Percentiles rank a stretch among this genome's conserved stretches.
Evolutionary conservation across 2,113 vertebrate species (phyloP).

Genomic region (Sylvietta virens): DNA sequence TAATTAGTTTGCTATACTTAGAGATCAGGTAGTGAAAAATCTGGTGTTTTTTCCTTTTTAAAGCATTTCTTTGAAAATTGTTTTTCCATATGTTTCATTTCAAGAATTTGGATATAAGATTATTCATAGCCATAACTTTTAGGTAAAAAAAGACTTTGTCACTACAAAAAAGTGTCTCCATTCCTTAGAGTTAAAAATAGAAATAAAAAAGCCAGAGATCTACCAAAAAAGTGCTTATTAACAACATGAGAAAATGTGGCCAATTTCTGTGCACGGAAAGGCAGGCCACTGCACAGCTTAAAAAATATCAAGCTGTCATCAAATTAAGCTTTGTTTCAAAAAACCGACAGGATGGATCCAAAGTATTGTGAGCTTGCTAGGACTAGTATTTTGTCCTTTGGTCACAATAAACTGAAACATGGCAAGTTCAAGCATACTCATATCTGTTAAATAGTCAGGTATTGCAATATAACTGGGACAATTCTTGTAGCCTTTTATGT

Average conservation of each 20-base stretch:
- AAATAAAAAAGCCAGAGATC: neutral
- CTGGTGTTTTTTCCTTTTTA: neutral
- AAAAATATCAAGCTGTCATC: neutral
- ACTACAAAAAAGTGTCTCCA: neutral
- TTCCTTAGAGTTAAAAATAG: neutral
- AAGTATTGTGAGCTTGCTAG: neutral
- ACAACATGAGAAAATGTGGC: neutral
- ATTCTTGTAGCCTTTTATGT: neutral
- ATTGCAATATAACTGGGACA: neutral
- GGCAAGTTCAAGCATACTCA: neutral
- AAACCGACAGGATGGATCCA: neutral
- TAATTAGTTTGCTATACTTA: neutral
- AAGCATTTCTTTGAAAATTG: neutral
- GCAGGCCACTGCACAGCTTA: accelerated
- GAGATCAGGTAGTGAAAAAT: neutral
- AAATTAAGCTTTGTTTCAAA: neutral
- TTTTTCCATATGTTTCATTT: neutral
- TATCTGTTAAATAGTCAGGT: neutral
- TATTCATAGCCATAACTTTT: neutral
- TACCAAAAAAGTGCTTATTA: neutral
- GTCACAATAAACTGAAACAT: neutral
- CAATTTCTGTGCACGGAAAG: neutral
- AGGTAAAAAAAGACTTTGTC: neutral
- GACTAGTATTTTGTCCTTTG: neutral
- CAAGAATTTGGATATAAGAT: neutral